These are phyloP conservation scores for Buceros bicornis DNA, from an alignment of 2,797 vertebrate genomes.

Conservation along the genomic window DNA sequence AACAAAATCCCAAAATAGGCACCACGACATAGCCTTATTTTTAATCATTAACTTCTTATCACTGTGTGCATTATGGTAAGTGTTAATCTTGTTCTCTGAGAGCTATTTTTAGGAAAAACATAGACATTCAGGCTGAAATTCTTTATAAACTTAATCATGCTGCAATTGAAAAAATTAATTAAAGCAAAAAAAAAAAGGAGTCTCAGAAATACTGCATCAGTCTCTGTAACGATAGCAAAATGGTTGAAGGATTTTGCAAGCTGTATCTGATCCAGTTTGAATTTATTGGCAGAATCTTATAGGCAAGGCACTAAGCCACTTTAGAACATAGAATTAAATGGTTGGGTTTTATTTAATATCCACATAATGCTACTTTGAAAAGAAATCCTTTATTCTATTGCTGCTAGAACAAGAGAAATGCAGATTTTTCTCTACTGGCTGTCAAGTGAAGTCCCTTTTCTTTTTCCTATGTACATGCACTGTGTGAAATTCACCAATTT, in stretches of 20 bases:
- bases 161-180: constrained; percentile 26
- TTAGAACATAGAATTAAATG: constrained; percentile 47
- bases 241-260: constrained; percentile 16
- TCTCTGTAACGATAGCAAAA: not conserved
- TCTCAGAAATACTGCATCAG: constrained; percentile 9
- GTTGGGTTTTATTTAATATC: constrained; percentile 53
- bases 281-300: constrained; percentile 49
- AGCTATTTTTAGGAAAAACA: constrained; percentile 7
- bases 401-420: constrained; percentile 32
- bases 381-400: constrained; percentile 52
- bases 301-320: constrained; percentile 35
- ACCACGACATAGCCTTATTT: not conserved
- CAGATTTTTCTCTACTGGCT: constrained; percentile 31
- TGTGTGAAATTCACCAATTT: constrained; percentile 60
- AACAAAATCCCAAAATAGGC: not conserved
- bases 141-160: not conserved
- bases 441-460: constrained; percentile 34
- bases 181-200: not conserved
- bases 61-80: not conserved
- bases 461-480: not conserved
- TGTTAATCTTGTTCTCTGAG: not conserved
- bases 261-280: constrained; percentile 50
- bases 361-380: constrained; percentile 55
- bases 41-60: not conserved
- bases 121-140: not conserved